Conservation (phyloP, 2,113 vertebrate genomes). For the Cyprinus carpio region DNA sequence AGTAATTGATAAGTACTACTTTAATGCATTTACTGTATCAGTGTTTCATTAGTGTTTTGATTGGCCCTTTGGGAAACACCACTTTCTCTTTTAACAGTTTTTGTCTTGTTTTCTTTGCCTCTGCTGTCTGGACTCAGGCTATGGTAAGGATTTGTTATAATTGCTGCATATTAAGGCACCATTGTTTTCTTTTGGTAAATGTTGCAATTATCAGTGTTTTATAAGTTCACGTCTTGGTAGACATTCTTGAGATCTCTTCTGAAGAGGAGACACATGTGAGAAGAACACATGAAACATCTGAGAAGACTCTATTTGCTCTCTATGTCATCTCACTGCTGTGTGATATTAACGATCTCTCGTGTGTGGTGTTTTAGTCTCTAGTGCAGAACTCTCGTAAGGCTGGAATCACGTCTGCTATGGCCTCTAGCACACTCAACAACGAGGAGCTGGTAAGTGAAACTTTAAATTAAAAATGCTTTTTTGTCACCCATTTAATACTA, state of each 20-base stretch:
- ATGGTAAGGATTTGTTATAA: conserved; percentile 47
- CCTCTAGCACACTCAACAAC: conserved; percentile 94
- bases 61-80: neutral
- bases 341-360: neutral
- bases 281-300: neutral
- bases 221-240: too few species aligned
- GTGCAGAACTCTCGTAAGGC: conserved; percentile 95
- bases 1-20: neutral
- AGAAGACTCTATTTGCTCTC: neutral
- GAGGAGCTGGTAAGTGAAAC: conserved; percentile 88
- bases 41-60: neutral
- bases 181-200: neutral
- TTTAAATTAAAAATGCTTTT: neutral
- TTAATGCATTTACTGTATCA: neutral
- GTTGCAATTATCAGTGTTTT: neutral
- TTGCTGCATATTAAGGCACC: neutral
- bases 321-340: neutral
- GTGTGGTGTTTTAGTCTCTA: conserved; percentile 79
- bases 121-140: conserved; percentile 41
- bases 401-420: conserved; percentile 93
- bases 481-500: neutral
- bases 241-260: neutral
- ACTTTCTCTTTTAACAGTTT: neutral
- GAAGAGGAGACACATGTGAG: neutral
- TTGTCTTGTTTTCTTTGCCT: neutral